phyloP scores from a whole-genome alignment of 2,888 invertebrate genomes.

The Dasypolia templi region DNA sequence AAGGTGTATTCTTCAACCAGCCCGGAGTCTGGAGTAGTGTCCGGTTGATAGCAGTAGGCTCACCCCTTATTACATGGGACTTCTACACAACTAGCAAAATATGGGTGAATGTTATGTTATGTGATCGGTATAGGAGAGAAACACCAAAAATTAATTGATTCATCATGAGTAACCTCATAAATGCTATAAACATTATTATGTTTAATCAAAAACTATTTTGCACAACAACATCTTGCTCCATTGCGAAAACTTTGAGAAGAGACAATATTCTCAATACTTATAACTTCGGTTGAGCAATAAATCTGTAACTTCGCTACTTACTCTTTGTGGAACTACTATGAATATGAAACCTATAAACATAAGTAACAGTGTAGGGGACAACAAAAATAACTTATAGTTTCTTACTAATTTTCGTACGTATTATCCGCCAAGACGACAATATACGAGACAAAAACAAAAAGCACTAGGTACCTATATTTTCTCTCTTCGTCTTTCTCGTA shows the following conservation, averaged over 20 bases:
- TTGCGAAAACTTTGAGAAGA: constrained; percentile 20
- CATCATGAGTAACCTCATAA: background rate
- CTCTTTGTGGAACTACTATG: constrained; percentile 20
- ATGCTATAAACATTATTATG: background rate
- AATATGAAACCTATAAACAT: constrained; percentile 26
- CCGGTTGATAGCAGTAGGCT: background rate
- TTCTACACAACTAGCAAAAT: background rate
- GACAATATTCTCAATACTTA: constrained; percentile 18
- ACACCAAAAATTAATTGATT: background rate
- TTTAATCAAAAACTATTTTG: constrained; percentile 1
- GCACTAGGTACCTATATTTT: no score
- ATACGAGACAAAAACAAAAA: no score
- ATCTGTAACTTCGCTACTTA: constrained; percentile 34
- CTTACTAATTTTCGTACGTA: no score
- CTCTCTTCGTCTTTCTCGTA: no score
- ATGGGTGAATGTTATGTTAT: background rate
- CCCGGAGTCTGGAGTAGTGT: background rate
- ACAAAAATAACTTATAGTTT: background rate
- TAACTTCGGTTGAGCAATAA: constrained; percentile 2
- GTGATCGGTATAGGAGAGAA: background rate
- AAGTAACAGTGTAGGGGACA: background rate
- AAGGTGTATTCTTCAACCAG: no score
- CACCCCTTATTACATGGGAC: background rate
- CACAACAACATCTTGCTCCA: constrained; percentile 4
- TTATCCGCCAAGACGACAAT: no score